These are phyloP conservation scores for Anolis sagrei DNA, from an alignment of 2,113 vertebrate species.

Conservation along the genomic window DNA sequence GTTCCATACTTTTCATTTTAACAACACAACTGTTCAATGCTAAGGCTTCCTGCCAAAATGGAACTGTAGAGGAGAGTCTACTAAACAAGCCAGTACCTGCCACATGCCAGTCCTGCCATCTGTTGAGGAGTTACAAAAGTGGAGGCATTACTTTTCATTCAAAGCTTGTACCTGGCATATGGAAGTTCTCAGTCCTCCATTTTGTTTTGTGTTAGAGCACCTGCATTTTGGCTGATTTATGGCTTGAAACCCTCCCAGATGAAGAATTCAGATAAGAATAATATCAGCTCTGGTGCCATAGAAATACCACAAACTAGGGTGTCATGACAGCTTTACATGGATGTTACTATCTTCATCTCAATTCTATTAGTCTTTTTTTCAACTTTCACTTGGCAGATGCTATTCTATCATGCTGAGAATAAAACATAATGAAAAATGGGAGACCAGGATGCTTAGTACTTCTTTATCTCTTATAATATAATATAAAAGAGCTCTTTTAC, in stretches of 20 bases:
- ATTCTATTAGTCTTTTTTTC: background rate
- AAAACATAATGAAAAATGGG: too few species aligned
- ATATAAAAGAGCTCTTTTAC: too few species aligned
- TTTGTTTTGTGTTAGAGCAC: background rate
- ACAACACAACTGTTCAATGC: too few species aligned
- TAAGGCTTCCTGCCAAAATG: too few species aligned
- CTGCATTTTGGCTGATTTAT: background rate
- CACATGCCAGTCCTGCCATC: too few species aligned
- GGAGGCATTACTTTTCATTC: too few species aligned
- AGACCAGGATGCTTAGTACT: too few species aligned
- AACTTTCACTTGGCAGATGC: background rate
- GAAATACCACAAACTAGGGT: background rate
- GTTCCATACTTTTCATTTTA: too few species aligned
- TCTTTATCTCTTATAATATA: too few species aligned
- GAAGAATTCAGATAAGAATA: background rate
- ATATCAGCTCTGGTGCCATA: background rate
- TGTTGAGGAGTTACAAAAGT: too few species aligned
- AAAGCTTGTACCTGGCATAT: conserved; percentile 14
- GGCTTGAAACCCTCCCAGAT: background rate
- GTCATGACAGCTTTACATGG: background rate
- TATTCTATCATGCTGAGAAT: background rate
- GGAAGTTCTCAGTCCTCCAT: background rate
- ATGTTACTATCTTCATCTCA: background rate
- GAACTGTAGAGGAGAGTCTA: too few species aligned
- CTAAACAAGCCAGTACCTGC: too few species aligned